Evolutionary conservation across 53 echinoderm and acorn worm genomes (phyloP).

Genomic region (Pentamera pediparva): DNA sequence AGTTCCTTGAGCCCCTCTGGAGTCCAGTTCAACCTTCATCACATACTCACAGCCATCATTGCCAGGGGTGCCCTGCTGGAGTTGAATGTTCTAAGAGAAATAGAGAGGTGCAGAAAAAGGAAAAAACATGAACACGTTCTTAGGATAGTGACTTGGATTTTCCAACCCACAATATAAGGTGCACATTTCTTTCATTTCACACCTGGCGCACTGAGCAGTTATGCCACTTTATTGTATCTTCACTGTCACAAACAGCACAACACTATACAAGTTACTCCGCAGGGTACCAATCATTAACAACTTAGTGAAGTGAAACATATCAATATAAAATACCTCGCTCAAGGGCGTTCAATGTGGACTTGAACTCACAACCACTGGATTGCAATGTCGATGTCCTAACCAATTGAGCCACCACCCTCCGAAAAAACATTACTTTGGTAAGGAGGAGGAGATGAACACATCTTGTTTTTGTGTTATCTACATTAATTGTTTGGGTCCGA

Average conservation of each 20-base stretch:
- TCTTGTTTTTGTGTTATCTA: no score
- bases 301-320: no score
- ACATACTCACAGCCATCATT: constrained; percentile 75
- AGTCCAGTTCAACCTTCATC: constrained; percentile 48
- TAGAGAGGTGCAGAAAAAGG: neutral
- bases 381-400: no score
- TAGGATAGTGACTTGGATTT: neutral
- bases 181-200: neutral
- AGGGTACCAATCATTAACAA: neutral
- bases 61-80: constrained; percentile 85
- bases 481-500: no score
- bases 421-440: no score
- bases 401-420: no score
- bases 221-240: neutral
- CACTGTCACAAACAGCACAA: neutral
- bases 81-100: constrained; percentile 52
- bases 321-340: no score
- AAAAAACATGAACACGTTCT: neutral
- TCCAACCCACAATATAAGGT: neutral
- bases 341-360: no score
- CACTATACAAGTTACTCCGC: neutral
- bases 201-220: neutral
- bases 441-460: no score
- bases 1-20: neutral
- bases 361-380: no score